Evolutionary conservation across 2,113 vertebrate genomes (phyloP), one percentile per base, ranked within the genome.

Genomic region (Orientallactaga bullata): DNA sequence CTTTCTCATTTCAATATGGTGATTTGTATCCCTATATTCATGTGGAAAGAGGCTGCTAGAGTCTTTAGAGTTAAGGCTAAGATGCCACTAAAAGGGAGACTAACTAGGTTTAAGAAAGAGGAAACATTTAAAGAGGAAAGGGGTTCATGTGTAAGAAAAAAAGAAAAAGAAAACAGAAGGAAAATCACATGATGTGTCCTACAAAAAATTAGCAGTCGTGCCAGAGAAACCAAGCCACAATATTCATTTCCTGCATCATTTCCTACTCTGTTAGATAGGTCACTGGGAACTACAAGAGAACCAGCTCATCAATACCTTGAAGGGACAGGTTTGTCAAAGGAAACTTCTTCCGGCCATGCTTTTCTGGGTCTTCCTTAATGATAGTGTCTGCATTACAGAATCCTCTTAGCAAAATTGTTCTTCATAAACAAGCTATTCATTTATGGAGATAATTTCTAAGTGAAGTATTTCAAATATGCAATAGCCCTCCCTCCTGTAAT

Each of bases 371-470:
- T 66, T 73, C 10, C 28, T 30, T 35, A 26, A 86, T 95, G 77
- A 23, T 17, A 69, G 88, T 76, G 79, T 58, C 10, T 68, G 18
- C 74, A 12, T 51, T 96, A 93, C 0, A 30, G 3, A 90, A 81
- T n/a, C 85, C 63, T 35, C 37, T n/a, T 60, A 73, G 90, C 89
- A 72, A 94, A 95, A 97, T 74, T 60, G 73, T 42, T 47, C 81
- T 30, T 39, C 72, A 65, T 8, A 39, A 72, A 20, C 37, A 80
- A 63, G 5, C 26, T 51, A 77, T n/a, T 61, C 74, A 51, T 30
- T 39, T 37, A 83, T 89, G 93, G 68, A 94, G 94, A 96, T 86
- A 71, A 83, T 18, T 69, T 94, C 42, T 39, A 85, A 91, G 74
- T 78, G 93, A 94, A 96, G 92, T 47, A 85, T 47, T 72, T 16